Percentiles rank a stretch among this genome's conserved stretches.
phyloP scores from a whole-genome alignment of 2,113 vertebrate genomes.

The Hippocampus comes region DNA sequence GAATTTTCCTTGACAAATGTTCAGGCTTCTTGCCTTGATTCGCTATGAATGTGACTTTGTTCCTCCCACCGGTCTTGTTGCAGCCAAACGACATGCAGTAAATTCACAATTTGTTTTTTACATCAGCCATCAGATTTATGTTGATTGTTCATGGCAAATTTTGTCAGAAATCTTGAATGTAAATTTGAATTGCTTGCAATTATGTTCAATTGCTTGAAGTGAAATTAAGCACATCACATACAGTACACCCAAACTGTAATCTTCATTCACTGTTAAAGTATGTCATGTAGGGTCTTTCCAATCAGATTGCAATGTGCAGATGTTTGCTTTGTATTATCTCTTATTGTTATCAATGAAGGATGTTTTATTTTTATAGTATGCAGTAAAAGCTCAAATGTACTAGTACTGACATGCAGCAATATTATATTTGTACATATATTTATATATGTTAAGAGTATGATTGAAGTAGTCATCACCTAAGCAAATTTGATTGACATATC shows the following conservation, averaged over 20 bases:
- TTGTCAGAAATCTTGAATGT: constrained; percentile 10
- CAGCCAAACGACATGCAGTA: too few relatives aligned
- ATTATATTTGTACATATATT: neutral
- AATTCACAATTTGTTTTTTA: too few relatives aligned
- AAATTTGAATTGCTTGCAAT: constrained; percentile 15
- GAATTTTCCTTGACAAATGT: neutral
- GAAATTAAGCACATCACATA: constrained; percentile 16
- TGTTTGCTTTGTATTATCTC: neutral
- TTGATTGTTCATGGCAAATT: neutral
- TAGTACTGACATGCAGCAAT: neutral
- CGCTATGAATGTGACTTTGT: neutral
- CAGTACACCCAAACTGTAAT: neutral
- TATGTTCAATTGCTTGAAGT: constrained; percentile 6
- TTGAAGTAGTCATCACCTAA: neutral
- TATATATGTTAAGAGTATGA: neutral
- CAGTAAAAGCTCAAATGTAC: neutral
- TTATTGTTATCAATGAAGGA: neutral
- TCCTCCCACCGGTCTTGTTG: too few relatives aligned
- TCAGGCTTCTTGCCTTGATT: neutral
- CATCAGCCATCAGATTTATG: neutral
- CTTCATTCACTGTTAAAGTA: constrained; percentile 45
- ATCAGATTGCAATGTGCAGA: constrained; percentile 14
- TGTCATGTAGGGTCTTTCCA: constrained; percentile 8
- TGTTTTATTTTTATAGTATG: neutral
- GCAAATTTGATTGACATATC: neutral